Base-by-base conservation (phyloP, 2,797 vertebrate genomes). In the Anomalospiza imberbis region DNA sequence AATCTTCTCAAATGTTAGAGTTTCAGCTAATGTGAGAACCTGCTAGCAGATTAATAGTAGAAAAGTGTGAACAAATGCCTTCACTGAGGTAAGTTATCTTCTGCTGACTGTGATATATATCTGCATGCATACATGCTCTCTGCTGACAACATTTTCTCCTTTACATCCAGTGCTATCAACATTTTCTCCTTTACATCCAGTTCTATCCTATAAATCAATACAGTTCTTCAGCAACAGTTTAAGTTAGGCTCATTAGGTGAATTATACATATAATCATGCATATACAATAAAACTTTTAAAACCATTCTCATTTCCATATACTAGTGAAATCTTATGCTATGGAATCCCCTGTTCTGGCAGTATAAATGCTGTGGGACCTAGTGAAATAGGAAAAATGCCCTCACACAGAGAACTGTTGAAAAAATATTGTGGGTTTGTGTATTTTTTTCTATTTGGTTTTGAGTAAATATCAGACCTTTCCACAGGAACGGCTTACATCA, bases 1-100 rank as follows among this genome's bases (percentile, higher is more conserved):
- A 89, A 86, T 75, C 32, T 40, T 75, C 32, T 88, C 32, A 90
- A 93, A 86, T 72, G 47, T 34, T 90, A 62, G 21, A 51, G 14
- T 90, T 95, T 38, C 22, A 85, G 68, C n/a, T 72, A 68, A 84
- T 14, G 2, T 91, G 76, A 92, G 93, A 96, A 84, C 36, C 32
- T 94, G 24, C 17, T 54, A 71, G 31, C 42, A 90, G 40, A 81
- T 88, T 91, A 95, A 89, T 82, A 75, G 67, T 40, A 90, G 60
- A 55, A 91, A 91, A 93, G 18, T 66, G 73, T 76, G 83, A 95
- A 88, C 40, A 79, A 94, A 81, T 82, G n/a, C 19, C 55, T 89
- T 79, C 51, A 82, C 29, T 85, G 66, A 88, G 62, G 34, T 50
- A 88, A 89, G 60, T 81, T 8, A 1, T 84, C 55, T n/a, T 61